phyloP scores from a whole-genome alignment of 1,140 invertebrate genomes.

The Polypedilum vanderplanki region DNA sequence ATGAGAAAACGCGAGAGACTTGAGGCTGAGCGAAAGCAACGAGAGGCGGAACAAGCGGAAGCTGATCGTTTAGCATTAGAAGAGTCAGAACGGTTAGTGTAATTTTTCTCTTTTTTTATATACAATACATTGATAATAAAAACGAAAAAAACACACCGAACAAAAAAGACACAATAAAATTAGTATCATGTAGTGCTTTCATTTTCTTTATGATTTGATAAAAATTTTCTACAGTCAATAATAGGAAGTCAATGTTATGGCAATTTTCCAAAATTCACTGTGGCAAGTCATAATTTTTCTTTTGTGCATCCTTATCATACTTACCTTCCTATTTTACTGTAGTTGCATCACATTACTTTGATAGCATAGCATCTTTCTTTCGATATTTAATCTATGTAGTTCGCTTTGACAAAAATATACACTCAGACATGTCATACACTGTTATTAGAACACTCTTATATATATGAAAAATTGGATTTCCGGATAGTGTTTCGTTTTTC shows the following conservation, averaged over 20 bases:
- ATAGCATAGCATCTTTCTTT: too few species aligned
- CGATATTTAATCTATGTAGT: too few species aligned
- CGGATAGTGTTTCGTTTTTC: not conserved
- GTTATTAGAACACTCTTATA: not conserved
- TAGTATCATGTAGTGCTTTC: not conserved
- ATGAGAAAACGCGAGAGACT: constrained; percentile 67
- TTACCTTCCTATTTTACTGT: too few species aligned
- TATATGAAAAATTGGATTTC: constrained; percentile 23
- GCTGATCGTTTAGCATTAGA: constrained; percentile 45
- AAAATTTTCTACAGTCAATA: too few species aligned
- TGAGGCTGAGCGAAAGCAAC: constrained; percentile 35
- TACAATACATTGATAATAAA: not conserved
- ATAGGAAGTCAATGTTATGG: too few species aligned
- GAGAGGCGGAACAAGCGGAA: constrained; percentile 41
- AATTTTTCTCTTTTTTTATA: constrained; percentile 29
- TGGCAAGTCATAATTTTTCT: too few species aligned
- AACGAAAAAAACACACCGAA: constrained; percentile 10
- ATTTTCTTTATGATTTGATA: not conserved
- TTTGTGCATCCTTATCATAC: too few species aligned
- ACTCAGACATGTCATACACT: not conserved
- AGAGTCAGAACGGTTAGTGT: constrained; percentile 47
- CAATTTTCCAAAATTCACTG: too few species aligned
- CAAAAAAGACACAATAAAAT: not conserved
- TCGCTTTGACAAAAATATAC: not conserved
- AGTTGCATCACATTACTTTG: too few species aligned